These are phyloP conservation scores for Caenorhabditis latens DNA, from an alignment of 1,140 invertebrate species.

Conservation along the genomic window DNA sequence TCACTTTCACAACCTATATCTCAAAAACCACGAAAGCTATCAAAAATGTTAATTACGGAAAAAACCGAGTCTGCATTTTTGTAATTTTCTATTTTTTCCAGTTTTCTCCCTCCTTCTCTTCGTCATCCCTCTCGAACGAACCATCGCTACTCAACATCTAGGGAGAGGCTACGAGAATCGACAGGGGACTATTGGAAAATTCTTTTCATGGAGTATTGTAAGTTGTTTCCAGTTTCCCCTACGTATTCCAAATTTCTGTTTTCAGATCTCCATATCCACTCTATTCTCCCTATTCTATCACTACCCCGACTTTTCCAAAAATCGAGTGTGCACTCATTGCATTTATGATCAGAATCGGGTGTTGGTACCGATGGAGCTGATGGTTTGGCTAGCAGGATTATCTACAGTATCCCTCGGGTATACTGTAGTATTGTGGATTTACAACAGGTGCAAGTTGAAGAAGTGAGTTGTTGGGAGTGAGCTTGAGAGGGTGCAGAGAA, in stretches of 20 bases:
- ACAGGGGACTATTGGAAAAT: neutral
- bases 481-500: no score
- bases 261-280: neutral
- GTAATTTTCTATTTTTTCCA: neutral
- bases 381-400: constrained; percentile 3
- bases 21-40: no score
- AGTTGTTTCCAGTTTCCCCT: neutral
- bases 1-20: no score
- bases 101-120: constrained; percentile 25
- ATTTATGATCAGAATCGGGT: constrained; percentile 24
- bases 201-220: constrained; percentile 7
- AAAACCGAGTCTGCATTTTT: no score
- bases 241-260: neutral
- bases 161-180: constrained; percentile 48
- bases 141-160: constrained; percentile 28
- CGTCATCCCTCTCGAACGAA: constrained; percentile 14
- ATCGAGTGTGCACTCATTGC: constrained; percentile 41
- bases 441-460: constrained; percentile 19
- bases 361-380: neutral
- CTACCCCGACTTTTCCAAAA: neutral
- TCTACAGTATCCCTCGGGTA: neutral
- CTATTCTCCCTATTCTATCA: neutral
- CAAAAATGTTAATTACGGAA: no score
- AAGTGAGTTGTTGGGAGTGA: neutral
- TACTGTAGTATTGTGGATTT: constrained; percentile 28